These are phyloP conservation scores for Petrocephalus schoutedeni DNA, from an alignment of 2,797 vertebrate species.

Conservation along the genomic window DNA sequence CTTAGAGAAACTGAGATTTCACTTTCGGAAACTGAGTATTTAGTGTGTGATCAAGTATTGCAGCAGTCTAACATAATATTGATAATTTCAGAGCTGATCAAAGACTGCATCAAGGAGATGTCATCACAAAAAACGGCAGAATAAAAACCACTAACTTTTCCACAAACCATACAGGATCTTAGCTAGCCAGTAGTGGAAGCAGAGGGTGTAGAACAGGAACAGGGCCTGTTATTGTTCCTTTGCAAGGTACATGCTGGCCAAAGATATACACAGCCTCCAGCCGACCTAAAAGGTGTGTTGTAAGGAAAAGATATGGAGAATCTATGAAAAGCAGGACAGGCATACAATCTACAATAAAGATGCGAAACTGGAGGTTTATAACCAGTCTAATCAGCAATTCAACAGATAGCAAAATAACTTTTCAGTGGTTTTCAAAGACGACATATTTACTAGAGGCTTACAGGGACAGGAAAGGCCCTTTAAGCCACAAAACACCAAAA, in stretches of 20 bases:
- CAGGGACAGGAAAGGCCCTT: not conserved
- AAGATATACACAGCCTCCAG: not conserved
- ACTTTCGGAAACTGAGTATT: not conserved
- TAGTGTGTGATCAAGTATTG: not conserved
- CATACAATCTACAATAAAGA: not conserved
- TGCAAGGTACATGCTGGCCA: not conserved
- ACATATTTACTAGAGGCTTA: not conserved
- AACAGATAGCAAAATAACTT: not conserved
- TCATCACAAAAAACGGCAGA: not conserved
- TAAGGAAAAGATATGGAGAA: not conserved
- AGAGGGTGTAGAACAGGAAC: not conserved
- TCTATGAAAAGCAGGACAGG: not conserved
- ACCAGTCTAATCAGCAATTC: not conserved
- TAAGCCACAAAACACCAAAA: not conserved
- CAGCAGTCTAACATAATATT: not conserved
- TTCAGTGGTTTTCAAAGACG: not conserved
- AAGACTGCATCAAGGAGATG: not conserved
- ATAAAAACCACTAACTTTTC: not conserved
- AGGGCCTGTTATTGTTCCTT: not conserved
- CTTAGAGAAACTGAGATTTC: not conserved
- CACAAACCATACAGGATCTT: not conserved
- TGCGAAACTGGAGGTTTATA: not conserved
- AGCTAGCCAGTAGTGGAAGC: not conserved
- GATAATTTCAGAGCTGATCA: not conserved
- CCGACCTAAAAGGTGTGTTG: not conserved